Evolutionary conservation across 2,113 vertebrate species (phyloP), one percentile per base, ranked within the genome.

Genomic region (Aptenodytes forsteri): DNA sequence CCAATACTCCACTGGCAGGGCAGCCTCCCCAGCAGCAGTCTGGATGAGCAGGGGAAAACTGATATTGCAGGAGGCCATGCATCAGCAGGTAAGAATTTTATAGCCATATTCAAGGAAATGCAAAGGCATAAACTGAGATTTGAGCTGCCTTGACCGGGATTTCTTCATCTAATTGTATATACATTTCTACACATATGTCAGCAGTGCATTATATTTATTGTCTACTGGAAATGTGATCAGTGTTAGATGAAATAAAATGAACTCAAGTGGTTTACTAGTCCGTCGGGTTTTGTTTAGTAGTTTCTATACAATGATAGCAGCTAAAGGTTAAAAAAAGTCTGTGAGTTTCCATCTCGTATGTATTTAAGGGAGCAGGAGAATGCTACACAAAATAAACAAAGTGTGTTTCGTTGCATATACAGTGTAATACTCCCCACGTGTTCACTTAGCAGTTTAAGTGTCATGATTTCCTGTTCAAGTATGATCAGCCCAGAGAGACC

Each of bases 241-340:
- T 56, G 19, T 58, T 77, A 30, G 66, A 79, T 25, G 65, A 97
- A 96, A 96, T 58, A 52, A 92, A 96, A 94, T 32, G 17, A 84
- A 85, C 40, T 52, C 36, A 44, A 75, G 47, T 59, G 58, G 81
- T 91, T 95, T 96, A 85, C 77, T 87, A 44, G 75, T n/a, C 61
- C 1, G 1, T 27, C 26, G 27, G 36, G 9, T 90, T 91, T 83
- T 89, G 73, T 95, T 91, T 80, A 54, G 70, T 36, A 79, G 56
- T 93, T 87, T 89, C 77, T 76, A 21, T 42, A 64, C 18, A 77
- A 88, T 79, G 52, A 65, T 10, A 80, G 66, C 56, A 91, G 80
- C 49, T 92, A 87, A 96, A 96, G 77, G 89, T 94, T 95, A 95
- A 94, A 92, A 92, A 92, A 92, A 81, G 66, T 78, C 88, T 59